Base-by-base conservation (phyloP, 2,797 vertebrate species). In the Lerista edwardsae region DNA sequence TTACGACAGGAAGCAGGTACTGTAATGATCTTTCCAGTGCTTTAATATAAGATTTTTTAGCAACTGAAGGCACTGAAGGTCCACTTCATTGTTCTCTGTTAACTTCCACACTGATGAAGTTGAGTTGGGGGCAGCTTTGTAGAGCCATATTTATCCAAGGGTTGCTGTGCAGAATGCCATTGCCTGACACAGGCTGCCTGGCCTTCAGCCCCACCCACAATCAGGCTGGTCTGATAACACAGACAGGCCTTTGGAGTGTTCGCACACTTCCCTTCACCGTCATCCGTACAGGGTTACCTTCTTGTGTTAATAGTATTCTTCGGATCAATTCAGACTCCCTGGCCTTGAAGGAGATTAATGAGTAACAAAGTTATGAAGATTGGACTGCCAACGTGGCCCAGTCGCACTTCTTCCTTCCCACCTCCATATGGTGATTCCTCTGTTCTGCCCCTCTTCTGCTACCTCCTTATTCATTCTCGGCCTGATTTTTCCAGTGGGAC, bases 291-390 rank as follows among this genome's bases (percentile, higher is more conserved):
- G 51, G 51, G 7, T 6, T 12, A 21, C 31, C 31, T 15, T 17
- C 12, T 31, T 74, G 21, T 10, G 7, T 25, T 79, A 47, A 47
- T 71, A 34, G 31, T 44, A 31, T 31, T 80, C 84, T 61, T 75
- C 72, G 68, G 10, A 59, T 78, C 41, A 14, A 77, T 34, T 82
- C 0, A 0, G n/a, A 68, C 80, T 83, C 74, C 84, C 67, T 81
- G 87, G 57, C 87, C 84, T 89, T 85, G 85, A 69, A 68, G 57
- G 55, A 75, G 29, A 29, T 79, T 86, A 69, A 47, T 44, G 44
- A 41, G 72, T 84, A 34, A 65, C 0, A 0, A 11, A 71, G 67
- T 21, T 47, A 21, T 0, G 0, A 44, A 69, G 62, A 8, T 47
- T 14, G 2, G 7, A 36, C 61, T 0, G n/a, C 41, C 11, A 11